Evolutionary conservation across 2,113 vertebrate species (phyloP).

Genomic region (Scytalopus superciliaris): DNA sequence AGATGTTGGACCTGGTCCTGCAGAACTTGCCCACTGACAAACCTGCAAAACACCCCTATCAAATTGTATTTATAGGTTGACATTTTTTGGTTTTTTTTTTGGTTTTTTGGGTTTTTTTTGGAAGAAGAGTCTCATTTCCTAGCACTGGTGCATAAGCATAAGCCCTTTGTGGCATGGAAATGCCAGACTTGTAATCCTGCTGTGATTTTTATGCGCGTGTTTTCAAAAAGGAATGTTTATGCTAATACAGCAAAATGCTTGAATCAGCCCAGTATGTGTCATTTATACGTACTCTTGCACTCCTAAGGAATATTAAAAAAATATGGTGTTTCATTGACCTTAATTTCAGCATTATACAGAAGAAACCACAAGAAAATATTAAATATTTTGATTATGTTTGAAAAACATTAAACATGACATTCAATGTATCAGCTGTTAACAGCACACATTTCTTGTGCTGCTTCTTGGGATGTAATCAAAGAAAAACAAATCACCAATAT

Average conservation of each 20-base stretch:
- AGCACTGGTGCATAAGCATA: background rate
- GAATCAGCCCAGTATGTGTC: constrained; percentile 42
- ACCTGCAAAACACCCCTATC: background rate
- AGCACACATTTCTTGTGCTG: background rate
- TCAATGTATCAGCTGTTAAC: constrained; percentile 41
- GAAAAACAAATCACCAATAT: constrained; percentile 42
- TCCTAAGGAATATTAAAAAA: background rate
- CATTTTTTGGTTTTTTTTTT: background rate
- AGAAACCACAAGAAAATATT: constrained; percentile 4
- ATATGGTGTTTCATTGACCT: background rate
- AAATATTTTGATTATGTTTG: constrained; percentile 35
- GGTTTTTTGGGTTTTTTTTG: background rate
- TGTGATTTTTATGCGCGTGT: background rate
- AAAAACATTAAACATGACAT: constrained; percentile 53
- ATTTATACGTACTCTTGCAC: background rate
- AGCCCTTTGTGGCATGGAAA: background rate
- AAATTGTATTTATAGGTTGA: background rate
- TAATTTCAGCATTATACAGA: constrained; percentile 47
- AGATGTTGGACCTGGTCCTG: background rate
- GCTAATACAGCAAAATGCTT: constrained; percentile 46
- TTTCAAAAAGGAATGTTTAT: constrained; percentile 46
- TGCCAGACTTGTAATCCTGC: constrained; percentile 16
- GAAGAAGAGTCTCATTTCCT: background rate
- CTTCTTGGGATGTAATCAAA: constrained; percentile 33
- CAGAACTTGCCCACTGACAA: background rate